Base-by-base conservation (phyloP, 1,140 invertebrate genomes). In the Bombus fervidus region DNA sequence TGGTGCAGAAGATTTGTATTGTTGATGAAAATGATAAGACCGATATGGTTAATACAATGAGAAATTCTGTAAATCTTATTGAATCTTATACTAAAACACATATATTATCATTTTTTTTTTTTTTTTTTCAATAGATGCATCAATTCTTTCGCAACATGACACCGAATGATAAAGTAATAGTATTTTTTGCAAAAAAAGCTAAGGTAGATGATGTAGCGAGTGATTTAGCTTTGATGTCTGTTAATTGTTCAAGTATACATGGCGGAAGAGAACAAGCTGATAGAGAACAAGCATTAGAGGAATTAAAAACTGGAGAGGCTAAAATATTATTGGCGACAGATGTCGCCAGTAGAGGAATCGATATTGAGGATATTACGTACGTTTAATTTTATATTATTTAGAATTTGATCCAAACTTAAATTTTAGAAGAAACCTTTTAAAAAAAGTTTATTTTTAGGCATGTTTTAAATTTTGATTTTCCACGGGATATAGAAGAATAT, bases 251-350 rank as follows among this genome's bases (percentile, higher is more conserved):
- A 89, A 97, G 97, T 83, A 97, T 99, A 86, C 98, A 99, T 95
- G 98, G 98, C n/a, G 97, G 98, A 91, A 96, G 98, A 82, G 98
- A 98, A 68, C 98, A 99, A 91, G 92, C 84, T 89, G 98, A 99
- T 92, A 95, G 98, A 72, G 98, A 99, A 93, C 97, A 97, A 93
- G 98, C 98, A 15, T 95, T 99, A 15, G 96, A 96, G 57, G 98
- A 98, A 89, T 97, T 99, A 83, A 97, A 97, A 91, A 95, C 95
- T 83, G 98, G 98, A 0, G 92, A 94, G 12, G 97, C 97, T 0
- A 96, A 96, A 57, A 98, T 99, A 87, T 95, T 99, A n/a, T 96
- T 99, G 37, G 98, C 98, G 8, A 99, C 98, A n/a, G 98, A 99
- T 96, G 97, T 99, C 31, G 98, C 98, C 1, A 98, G 98, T 47